Conservation (phyloP, 2,113 vertebrate genomes). For the Mus pahari region DNA sequence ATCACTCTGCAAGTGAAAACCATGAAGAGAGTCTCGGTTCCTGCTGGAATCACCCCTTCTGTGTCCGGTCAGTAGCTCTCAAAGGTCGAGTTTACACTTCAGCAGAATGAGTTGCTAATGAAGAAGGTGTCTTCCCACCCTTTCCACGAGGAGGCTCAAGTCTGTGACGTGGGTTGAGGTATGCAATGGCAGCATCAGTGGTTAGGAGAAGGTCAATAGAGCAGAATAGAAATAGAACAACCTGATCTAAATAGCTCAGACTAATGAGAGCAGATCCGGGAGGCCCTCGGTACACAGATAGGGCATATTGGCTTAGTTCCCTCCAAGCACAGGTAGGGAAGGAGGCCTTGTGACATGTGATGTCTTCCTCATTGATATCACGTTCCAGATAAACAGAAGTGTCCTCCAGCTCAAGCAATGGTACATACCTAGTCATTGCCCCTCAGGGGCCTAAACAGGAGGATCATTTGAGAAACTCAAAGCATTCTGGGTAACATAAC, state of each 20-base stretch:
- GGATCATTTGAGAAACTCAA: neutral
- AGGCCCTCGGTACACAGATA: neutral
- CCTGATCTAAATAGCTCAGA: neutral
- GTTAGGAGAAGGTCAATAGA: neutral
- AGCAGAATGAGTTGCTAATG: neutral
- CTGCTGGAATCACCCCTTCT: neutral
- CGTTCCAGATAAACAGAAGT: neutral
- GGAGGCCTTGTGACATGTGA: neutral
- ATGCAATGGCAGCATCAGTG: neutral
- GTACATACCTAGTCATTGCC: neutral
- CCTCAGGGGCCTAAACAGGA: neutral
- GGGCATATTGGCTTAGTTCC: neutral
- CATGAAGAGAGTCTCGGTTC: conserved; percentile 53
- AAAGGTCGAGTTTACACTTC: conserved; percentile 55
- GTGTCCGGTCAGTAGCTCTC: neutral
- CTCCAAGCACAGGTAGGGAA: neutral
- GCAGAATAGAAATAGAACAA: too few species aligned
- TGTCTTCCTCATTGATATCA: neutral
- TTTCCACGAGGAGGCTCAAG: neutral
- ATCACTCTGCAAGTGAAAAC: conserved; percentile 46
- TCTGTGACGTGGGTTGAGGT: neutral
- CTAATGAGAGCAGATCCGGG: neutral
- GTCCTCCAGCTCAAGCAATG: neutral
- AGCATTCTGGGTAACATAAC: neutral
- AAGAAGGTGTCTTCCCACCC: neutral